Base-by-base conservation (phyloP, 2,113 vertebrate genomes). In the Rhinolophus sinicus region DNA sequence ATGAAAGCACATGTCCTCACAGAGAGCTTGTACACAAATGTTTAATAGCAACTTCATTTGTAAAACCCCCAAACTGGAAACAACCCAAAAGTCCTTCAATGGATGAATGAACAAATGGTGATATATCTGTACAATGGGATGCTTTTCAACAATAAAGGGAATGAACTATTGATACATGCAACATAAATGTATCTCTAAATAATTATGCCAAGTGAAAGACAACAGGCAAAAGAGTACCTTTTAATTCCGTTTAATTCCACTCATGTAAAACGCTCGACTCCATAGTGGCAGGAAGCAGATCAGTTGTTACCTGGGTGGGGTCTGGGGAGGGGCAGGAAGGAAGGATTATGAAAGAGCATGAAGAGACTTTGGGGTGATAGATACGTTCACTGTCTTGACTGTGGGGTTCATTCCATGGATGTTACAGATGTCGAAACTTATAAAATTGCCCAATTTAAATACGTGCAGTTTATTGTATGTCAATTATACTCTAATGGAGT, bases 271-370 rank as follows among this genome's bases (percentile, higher is more conserved):
- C 28, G 67, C 35, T 44, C 30, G 30, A 62, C 54, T 84, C 8
- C 15, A 6, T 18, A 30, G 3, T 30, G 47, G 40, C 16, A 35
- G 5, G 65, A 50, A 86, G 52, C 12, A 26, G 77, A n/a, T 21
- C 10, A 40, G 24, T 28, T 21, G 21, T n/a, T 50, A 30, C 11
- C 21, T 15, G 8, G 3, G 10, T 10, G 4, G 12, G 73, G 47
- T 4, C 30, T 10, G 11, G 5, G 24, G 8, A 21, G 21, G 54
- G 40, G 1, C 0, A 10, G 1, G 24, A 56, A n/a, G 10, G 22
- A 70, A n/a, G 6, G 9, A 16, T 56, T 24, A 8, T 1, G 13
- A 35, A 47, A 13, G 30, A 54, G 2, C 22, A 12, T 2, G 5
- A 52, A 13, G 30, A 58, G 11, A 56, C 35, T 13, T 18, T 16